These are phyloP conservation scores for Morpho deidamia DNA, from an alignment of 2,888 invertebrate genomes.

Conservation along the genomic window DNA sequence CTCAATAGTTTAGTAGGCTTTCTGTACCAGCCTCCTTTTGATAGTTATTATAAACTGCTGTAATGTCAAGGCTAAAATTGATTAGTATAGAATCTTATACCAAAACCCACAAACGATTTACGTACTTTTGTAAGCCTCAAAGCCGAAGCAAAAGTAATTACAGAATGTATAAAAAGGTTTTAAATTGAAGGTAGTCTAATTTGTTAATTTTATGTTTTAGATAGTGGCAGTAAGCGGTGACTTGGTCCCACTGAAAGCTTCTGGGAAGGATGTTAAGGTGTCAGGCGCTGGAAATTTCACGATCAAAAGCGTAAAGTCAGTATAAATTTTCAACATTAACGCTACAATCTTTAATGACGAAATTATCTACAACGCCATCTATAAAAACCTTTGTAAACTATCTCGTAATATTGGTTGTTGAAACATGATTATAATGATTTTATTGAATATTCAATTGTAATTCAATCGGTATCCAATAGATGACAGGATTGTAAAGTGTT, in stretches of 20 bases:
- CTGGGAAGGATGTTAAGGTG: constrained; percentile 68
- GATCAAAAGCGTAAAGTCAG: constrained; percentile 74
- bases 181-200: not conserved
- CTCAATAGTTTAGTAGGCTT: too few relatives aligned
- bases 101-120: too few relatives aligned
- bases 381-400: not conserved
- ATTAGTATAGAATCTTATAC: too few relatives aligned
- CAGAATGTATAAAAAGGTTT: too few relatives aligned
- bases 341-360: not conserved
- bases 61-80: too few relatives aligned
- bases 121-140: too few relatives aligned
- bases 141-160: too few relatives aligned
- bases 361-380: constrained; percentile 1
- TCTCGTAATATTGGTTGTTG: not conserved
- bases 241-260: constrained; percentile 57
- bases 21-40: too few relatives aligned
- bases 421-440: too few relatives aligned
- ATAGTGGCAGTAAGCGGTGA: constrained; percentile 45
- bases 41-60: too few relatives aligned
- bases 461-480: not conserved
- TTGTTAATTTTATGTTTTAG: constrained; percentile 33
- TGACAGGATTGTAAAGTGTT: not conserved
- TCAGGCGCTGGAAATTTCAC: constrained; percentile 72
- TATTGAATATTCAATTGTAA: too few relatives aligned
- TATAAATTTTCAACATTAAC: constrained; percentile 13